phyloP scores from a whole-genome alignment of 1,140 invertebrate species.

The Atta cephalotes region DNA sequence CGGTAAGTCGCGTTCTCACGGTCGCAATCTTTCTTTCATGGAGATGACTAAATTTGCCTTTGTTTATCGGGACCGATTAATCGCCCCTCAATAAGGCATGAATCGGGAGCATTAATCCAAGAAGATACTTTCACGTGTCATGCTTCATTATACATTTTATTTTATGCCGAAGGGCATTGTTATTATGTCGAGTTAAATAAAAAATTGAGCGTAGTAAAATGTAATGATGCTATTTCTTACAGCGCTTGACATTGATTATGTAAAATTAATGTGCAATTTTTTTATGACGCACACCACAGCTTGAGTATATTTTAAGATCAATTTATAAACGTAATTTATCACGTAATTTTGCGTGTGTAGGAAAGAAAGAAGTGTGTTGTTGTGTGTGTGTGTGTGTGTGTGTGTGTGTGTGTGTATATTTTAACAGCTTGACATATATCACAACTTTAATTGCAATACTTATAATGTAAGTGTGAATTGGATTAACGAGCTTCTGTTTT shows the following conservation, averaged over 20 bases:
- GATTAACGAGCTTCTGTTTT: not conserved
- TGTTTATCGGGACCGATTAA: slow-evolving; percentile 28
- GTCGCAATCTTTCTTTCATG: slow-evolving; percentile 19
- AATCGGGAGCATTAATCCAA: not conserved
- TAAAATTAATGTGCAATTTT: slow-evolving; percentile 18
- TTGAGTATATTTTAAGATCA: not conserved
- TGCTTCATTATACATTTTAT: not conserved
- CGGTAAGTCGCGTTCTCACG: slow-evolving; percentile 69
- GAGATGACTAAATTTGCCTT: slow-evolving; percentile 18
- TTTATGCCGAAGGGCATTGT: too few relatives aligned
- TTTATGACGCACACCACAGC: slow-evolving; percentile 20
- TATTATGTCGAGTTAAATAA: slow-evolving; percentile 25
- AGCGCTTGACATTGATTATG: slow-evolving; percentile 13
- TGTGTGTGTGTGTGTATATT: not conserved
- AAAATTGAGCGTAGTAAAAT: not conserved
- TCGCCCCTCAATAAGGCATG: not conserved
- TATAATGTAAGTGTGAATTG: not conserved
- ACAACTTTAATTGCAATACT: not conserved
- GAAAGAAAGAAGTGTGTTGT: not conserved
- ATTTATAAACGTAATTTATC: not conserved
- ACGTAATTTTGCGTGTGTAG: not conserved
- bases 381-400: too few relatives aligned
- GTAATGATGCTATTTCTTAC: slow-evolving; percentile 3
- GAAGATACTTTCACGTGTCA: slow-evolving; percentile 4
- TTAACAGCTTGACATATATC: not conserved